These are phyloP conservation scores for Sphenodon punctatus DNA, from an alignment of 2,797 vertebrate genomes.

Conservation along the genomic window DNA sequence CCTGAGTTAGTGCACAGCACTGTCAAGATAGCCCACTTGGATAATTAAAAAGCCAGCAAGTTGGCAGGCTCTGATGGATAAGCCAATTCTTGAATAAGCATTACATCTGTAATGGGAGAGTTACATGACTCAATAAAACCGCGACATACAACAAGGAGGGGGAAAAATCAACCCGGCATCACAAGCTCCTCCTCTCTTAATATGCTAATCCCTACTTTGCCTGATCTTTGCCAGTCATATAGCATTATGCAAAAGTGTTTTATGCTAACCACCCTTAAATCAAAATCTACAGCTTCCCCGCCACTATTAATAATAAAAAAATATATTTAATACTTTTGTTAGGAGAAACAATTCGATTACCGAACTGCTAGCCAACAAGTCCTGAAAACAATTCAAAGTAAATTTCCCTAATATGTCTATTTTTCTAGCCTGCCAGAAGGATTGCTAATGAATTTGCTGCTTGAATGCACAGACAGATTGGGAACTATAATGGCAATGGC, in stretches of 20 bases:
- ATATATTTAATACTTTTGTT: conserved; percentile 59
- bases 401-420: conserved; percentile 75
- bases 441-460: conserved; percentile 82
- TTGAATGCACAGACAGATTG: conserved; percentile 82
- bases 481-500: conserved; percentile 69
- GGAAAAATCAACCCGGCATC: conserved; percentile 16
- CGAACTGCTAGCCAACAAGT: conserved; percentile 69
- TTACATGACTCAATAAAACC: background rate
- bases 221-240: conserved; percentile 31
- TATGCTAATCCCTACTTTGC: conserved; percentile 39
- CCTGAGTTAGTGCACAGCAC: background rate
- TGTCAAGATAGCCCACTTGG: conserved; percentile 4
- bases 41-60: conserved; percentile 21
- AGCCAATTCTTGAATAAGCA: background rate
- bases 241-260: conserved; percentile 40
- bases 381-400: conserved; percentile 71
- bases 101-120: background rate
- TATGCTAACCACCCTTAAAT: conserved; percentile 34
- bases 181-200: background rate
- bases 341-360: conserved; percentile 68
- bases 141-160: background rate
- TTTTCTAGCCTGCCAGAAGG: conserved; percentile 75
- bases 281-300: conserved; percentile 49
- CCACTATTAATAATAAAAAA: conserved; percentile 61
- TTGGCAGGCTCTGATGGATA: conserved; percentile 9